Evolutionary conservation across 2,888 invertebrate species (phyloP).

Genomic region (Thymelicus acteon): DNA sequence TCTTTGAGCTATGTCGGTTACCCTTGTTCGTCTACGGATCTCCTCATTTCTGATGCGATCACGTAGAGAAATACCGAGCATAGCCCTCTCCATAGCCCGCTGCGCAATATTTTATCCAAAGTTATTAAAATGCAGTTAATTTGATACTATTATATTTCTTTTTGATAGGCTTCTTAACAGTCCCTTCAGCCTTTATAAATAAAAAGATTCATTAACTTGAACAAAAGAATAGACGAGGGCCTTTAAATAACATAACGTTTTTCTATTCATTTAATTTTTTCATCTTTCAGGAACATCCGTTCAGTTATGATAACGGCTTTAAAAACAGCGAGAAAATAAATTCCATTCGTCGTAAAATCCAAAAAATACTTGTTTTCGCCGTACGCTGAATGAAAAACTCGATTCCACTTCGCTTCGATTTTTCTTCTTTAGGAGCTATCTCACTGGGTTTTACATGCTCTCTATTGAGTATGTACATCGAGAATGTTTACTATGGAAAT

Average conservation of each 20-base stretch:
- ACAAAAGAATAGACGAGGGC: background rate
- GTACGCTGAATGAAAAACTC: constrained; percentile 11
- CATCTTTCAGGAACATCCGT: background rate
- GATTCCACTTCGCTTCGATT: background rate
- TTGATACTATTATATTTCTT: no score
- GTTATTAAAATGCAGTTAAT: no score
- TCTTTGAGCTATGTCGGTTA: no score
- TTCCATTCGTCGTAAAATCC: constrained; percentile 2
- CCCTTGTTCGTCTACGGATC: no score
- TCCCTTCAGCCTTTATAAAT: background rate
- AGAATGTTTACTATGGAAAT: background rate
- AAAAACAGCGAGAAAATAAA: constrained; percentile 8
- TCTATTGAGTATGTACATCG: background rate
- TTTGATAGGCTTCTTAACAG: no score
- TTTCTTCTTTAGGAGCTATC: background rate
- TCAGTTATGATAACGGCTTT: constrained; percentile 1
- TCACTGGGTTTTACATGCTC: background rate
- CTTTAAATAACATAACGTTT: background rate
- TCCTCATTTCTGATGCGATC: no score
- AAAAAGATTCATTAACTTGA: background rate
- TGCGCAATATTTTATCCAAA: no score
- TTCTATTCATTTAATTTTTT: background rate
- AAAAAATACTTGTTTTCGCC: constrained; percentile 11
- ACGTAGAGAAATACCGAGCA: no score
- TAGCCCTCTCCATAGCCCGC: no score